These are phyloP conservation scores for Hyppa rectilinea DNA, from an alignment of 2,888 invertebrate species.

Conservation along the genomic window DNA sequence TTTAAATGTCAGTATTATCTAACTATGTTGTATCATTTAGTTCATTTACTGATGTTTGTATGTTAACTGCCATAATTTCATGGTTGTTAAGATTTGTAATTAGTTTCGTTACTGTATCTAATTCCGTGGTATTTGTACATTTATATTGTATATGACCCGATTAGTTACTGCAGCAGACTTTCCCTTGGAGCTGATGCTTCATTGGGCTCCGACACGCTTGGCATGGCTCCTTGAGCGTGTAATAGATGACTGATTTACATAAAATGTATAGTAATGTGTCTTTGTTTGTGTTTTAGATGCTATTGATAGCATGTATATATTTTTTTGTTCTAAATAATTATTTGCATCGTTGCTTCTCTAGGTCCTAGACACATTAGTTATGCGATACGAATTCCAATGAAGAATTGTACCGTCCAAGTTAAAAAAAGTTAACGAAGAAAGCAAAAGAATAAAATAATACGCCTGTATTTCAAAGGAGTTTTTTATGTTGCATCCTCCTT, in stretches of 20 bases:
- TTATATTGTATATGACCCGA: constrained; percentile 58
- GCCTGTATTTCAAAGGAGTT: background rate
- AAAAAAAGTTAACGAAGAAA: too few relatives aligned
- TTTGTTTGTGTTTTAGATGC: constrained; percentile 24
- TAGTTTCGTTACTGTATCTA: constrained; percentile 43
- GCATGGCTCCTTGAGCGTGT: constrained; percentile 36
- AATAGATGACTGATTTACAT: constrained; percentile 47
- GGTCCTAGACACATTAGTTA: background rate
- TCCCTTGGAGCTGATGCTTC: constrained; percentile 61
- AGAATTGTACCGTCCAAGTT: too few relatives aligned
- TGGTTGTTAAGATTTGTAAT: constrained; percentile 58
- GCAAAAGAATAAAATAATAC: too few relatives aligned
- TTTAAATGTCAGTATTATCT: constrained; percentile 35
- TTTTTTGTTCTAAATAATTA: background rate
- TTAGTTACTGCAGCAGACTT: constrained; percentile 59
- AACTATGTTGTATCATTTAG: constrained; percentile 24
- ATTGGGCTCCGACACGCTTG: constrained; percentile 65
- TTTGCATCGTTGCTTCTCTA: background rate
- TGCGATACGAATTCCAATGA: background rate
- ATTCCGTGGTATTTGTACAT: constrained; percentile 50
- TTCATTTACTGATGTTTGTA: constrained; percentile 42
- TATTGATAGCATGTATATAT: constrained; percentile 8
- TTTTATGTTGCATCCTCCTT: background rate
- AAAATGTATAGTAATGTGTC: constrained; percentile 39
- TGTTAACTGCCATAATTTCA: constrained; percentile 58